Base-by-base conservation (phyloP, 35 echinoderm and acorn worm genomes). In the Hemicentrotus pulcherrimus region DNA sequence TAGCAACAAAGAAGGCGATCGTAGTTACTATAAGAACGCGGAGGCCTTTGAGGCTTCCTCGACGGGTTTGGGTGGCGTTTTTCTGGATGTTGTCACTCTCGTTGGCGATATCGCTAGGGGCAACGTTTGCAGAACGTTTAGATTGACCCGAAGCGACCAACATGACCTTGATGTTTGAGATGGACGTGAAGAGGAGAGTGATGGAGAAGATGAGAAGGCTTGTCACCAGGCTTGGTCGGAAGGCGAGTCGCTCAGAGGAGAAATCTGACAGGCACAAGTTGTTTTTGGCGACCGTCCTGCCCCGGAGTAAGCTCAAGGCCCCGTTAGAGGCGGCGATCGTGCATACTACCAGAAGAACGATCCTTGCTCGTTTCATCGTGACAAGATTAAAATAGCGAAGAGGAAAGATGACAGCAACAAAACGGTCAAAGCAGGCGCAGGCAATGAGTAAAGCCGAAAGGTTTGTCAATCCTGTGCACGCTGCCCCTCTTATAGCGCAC, bases 221-320 rank as follows among this genome's bases (percentile, higher is more conserved):
- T 32, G 91, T 93, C n/a, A 93, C 91, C 24, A 93, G 91, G 48
- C 91, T 93, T 31, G 91, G 91, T 28, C 91, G 91, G 48, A 93
- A 93, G 45, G 91, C 91, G n/a, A 93, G 91, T 50, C 91, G 45
- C 48, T 93, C 91, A 9, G 91, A 93, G 7, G 91, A 50, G n/a
- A 93, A 93, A 33, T 93, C 91, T 22, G 91, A 93, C 16, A 93
- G 48, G 48, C 91, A 93, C 30, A 93, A n/a, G 46, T 93, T 93
- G 28, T 31, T 93, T 13, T 58, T 93, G 91, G 91, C 91, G 22
- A 93, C 91, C 5, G 91, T 93, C 22, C 91, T 93, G 15, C 91
- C 91, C 13, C 91, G 91, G 2, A 93, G 91, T 46, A 47, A 46
- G 31, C 91, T 93, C 47, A 93, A 31, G 9, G 32, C 91, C 3